A percentile compares a stretch with the other conserved stretches of the same genome.
Evolutionary conservation across 2,113 vertebrate species (phyloP).

Genomic region (Gyps fulvus): DNA sequence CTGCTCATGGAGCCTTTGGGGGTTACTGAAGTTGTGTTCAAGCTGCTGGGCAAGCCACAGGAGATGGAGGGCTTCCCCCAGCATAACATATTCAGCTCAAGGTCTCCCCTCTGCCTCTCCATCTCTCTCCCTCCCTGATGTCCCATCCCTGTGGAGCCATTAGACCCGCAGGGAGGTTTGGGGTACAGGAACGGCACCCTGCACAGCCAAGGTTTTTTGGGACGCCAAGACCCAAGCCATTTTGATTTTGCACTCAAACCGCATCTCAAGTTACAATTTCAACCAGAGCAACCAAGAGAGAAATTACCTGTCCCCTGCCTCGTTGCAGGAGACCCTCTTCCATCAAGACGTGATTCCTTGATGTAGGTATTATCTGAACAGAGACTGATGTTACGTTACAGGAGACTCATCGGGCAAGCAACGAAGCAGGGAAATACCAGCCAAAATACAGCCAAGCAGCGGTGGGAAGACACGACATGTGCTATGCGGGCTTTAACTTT

Average conservation of each 20-base stretch:
- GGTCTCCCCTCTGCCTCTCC: neutral
- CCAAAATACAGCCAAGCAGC: neutral
- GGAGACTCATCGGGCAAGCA: neutral
- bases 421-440: neutral
- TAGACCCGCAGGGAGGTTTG: neutral
- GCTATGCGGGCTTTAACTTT: neutral
- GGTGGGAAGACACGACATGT: fast-evolving
- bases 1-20: neutral
- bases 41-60: neutral
- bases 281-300: neutral
- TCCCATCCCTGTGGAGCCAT: no score
- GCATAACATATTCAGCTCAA: neutral
- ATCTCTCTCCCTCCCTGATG: neutral
- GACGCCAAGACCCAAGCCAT: neutral
- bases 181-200: neutral
- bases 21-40: neutral
- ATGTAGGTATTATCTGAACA: neutral
- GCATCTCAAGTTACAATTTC: neutral
- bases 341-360: neutral
- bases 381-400: neutral
- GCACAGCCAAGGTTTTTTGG: fast-evolving
- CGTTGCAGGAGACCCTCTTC: neutral
- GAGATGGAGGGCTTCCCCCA: neutral
- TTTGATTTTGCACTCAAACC: neutral
- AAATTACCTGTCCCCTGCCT: fast-evolving